Percentiles rank a stretch among this genome's conserved stretches.
Evolutionary conservation across 2,888 invertebrate species (phyloP).

Genomic region (Phengaris arion): DNA sequence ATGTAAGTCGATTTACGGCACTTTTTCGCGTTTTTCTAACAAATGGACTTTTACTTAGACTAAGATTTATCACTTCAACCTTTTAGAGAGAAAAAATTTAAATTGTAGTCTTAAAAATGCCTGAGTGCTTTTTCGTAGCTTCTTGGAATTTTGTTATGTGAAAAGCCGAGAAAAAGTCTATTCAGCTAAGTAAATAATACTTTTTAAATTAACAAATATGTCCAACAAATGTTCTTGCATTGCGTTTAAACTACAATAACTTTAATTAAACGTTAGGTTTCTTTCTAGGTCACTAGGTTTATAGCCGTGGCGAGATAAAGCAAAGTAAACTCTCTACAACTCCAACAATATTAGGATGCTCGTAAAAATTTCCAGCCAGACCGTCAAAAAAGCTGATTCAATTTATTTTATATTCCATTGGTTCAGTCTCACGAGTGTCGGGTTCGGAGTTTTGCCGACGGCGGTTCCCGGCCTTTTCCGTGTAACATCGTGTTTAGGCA

Average conservation of each 20-base stretch:
- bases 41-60: constrained; percentile 48
- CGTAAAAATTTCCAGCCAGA: constrained; percentile 3
- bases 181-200: constrained; percentile 1
- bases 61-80: constrained; percentile 41
- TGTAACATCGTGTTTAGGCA: constrained; percentile 78
- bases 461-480: constrained; percentile 75
- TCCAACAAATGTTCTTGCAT: neutral
- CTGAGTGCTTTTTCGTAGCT: constrained; percentile 11
- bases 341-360: neutral
- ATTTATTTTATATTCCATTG: constrained; percentile 39
- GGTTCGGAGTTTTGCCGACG: constrained; percentile 66
- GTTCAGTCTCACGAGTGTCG: constrained; percentile 54
- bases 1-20: constrained; percentile 77
- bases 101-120: constrained; percentile 15
- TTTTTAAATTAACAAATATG: no score
- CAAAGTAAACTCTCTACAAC: neutral
- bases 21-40: constrained; percentile 55
- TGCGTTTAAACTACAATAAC: neutral
- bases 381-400: constrained; percentile 28
- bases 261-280: neutral
- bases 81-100: constrained; percentile 28
- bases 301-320: neutral
- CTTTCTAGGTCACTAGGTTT: constrained; percentile 16
- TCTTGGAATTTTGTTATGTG: neutral
- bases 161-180: neutral